Conservation (phyloP, 2,797 vertebrate genomes). For the Girardinus metallicus region DNA sequence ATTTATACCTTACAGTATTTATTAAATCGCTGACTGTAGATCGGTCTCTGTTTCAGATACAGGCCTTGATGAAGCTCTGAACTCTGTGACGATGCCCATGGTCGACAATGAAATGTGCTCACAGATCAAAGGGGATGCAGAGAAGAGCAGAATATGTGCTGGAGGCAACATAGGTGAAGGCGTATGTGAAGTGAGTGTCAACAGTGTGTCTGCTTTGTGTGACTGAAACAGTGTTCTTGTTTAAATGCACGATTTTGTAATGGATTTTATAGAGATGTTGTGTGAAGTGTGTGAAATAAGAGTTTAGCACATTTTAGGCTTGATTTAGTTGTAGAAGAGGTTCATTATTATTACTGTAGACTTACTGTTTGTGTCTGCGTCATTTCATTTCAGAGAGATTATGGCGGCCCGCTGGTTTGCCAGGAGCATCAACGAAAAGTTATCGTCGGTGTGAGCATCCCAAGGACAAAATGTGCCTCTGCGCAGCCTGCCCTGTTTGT, state of each 20-base stretch:
- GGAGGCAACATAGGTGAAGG: slow-evolving; percentile 89
- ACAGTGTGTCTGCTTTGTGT: background rate
- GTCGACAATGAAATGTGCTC: slow-evolving; percentile 90
- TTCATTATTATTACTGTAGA: background rate
- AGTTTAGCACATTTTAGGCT: background rate
- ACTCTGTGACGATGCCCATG: slow-evolving; percentile 88
- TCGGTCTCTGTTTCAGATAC: slow-evolving; percentile 76
- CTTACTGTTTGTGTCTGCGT: background rate
- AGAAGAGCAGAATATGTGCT: slow-evolving; percentile 93
- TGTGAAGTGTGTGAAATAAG: background rate
- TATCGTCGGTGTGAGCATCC: slow-evolving; percentile 93
- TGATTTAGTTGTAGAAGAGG: background rate
- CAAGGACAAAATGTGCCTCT: slow-evolving; percentile 92
- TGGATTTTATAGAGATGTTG: background rate
- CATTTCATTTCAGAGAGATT: slow-evolving; percentile 84
- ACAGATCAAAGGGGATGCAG: slow-evolving; percentile 88
- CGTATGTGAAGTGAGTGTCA: slow-evolving; percentile 90
- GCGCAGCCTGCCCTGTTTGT: slow-evolving; percentile 93
- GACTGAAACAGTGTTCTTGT: background rate
- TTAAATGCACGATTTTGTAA: too few relatives aligned
- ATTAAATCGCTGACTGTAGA: background rate
- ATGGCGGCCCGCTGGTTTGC: slow-evolving; percentile 94
- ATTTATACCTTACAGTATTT: background rate
- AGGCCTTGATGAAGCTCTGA: slow-evolving; percentile 86
- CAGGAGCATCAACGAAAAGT: slow-evolving; percentile 92